Base-by-base conservation (phyloP, 2,113 vertebrate genomes). In the Lutjanus erythropterus region DNA sequence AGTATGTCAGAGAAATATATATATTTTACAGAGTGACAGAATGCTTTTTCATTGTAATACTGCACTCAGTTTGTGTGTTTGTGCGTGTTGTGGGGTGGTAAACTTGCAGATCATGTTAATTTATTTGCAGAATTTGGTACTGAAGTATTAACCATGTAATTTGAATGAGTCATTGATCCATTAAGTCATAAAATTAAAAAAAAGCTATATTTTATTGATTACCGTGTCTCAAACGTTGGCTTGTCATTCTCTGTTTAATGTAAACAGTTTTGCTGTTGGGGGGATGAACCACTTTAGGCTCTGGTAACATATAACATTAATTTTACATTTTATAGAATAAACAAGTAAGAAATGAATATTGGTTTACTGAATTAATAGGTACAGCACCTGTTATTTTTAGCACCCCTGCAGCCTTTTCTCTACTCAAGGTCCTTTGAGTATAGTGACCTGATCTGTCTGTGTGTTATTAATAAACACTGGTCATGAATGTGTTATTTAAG, bases 401-500 rank as follows among this genome's bases (percentile, higher is more conserved):
- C 37, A 10, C 21, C 25, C 18, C 14, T 44, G 60, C 65, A 12
- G 12, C 4, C 47, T 52, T 11, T 41, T 44, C 37, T 33, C 18
- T 14, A 47, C 12, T 11, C 50, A 37, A 19, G 44, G 27, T n/a
- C 16, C 21, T n/a, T 60, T 41, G 19, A 71, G 42, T 39, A 11
- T 18, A 27, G 72, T 61, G 29, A 71, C 39, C 21, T 58, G 16
- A 47, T 60, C 44, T 44, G 21, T 31, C 2, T 42, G 52, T 58
- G 33, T 49, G 50, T 59, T 68, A 74, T 64, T 83, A 83, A 83
- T 87, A 83, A 53, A 73, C 33, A 11, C 27, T 31, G 21, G 18
- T 42, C 19, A 37, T 56, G 14, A 23, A n/a, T 37, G 16, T 23
- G 50, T 42, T 73, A 85, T 69, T 65, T 59, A 37, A 50, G 19